Base-by-base conservation (phyloP, 2,888 invertebrate species). In the Ophonus ardosiacus region DNA sequence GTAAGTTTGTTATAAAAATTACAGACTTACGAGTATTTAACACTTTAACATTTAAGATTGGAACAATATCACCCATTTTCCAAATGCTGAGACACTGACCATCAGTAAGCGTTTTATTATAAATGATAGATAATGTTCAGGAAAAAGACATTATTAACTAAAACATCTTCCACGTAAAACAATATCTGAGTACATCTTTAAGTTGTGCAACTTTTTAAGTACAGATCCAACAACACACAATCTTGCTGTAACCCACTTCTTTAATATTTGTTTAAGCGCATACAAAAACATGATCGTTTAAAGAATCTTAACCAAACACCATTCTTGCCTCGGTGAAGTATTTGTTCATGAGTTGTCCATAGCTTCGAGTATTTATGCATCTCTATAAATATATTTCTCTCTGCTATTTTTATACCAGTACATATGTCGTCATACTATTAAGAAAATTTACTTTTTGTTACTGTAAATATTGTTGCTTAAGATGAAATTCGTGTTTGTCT, bases 301-400 rank as follows among this genome's bases (percentile, higher is more conserved):
- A 51, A 4, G 43, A 51, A 51, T 51, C 43, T 51, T 51, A 51
- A 13, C 43, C 43, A 51, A 51, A 51, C 4, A 51, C 43, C 43
- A 51, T 68, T 13, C 63, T 63, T 24, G 63, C 21, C 63, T 63
- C 10, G 24, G 15, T 59, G 59, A 59, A 68, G 68, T 68, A 31
- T 68, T 68, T 68, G 68, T 68, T 68, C 68, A 15, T 68, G 68
- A 68, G 38, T 68, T 43, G 51, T 76, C 10, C 71, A 43, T 71
- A 40, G 8, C 76, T 76, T 76, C 76, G 43, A 76, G 80, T 80
- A 80, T 80, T 80, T 80, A 59, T 80, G 59, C 59, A 80, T 61
- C 59, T 59, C 80, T 80, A 80, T 61, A 80, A 80, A 80, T 80
- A 80, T 21, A 79, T 51, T 10, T 38, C 1, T 51, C 43, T 38